phyloP scores from a whole-genome alignment of 1,140 invertebrate genomes.

The Ephestia elutella region DNA sequence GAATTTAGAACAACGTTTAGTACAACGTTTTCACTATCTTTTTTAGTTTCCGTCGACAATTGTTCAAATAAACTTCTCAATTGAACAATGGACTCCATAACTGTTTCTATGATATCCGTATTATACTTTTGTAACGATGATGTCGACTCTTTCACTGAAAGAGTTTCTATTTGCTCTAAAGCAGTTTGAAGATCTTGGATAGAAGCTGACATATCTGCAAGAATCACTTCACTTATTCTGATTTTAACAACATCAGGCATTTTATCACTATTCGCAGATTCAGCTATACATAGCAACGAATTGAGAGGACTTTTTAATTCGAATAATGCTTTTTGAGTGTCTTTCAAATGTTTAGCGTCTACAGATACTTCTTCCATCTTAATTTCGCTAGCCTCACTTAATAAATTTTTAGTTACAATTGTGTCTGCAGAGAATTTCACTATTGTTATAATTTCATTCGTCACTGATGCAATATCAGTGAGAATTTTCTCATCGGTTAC shows the following conservation, averaged over 20 bases:
- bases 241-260: conserved; percentile 28
- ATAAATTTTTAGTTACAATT: conserved; percentile 67
- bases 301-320: conserved; percentile 61
- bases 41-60: conserved; percentile 40
- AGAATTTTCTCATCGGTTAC: conserved; percentile 30
- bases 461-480: conserved; percentile 58
- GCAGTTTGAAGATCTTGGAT: conserved; percentile 72
- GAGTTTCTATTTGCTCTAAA: conserved; percentile 65
- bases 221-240: conserved; percentile 48
- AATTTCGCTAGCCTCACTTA: conserved; percentile 71
- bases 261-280: conserved; percentile 40
- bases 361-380: conserved; percentile 60
- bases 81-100: conserved; percentile 56
- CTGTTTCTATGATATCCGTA: conserved; percentile 58
- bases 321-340: conserved; percentile 68
- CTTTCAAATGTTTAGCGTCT: conserved; percentile 68
- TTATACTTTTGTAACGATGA: conserved; percentile 49
- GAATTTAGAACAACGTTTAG: conserved; percentile 38
- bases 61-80: conserved; percentile 58
- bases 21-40: conserved; percentile 30
- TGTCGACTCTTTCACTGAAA: conserved; percentile 50
- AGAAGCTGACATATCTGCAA: conserved; percentile 70
- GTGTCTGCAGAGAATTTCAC: conserved; percentile 72
- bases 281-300: conserved; percentile 47
- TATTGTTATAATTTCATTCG: conserved; percentile 69